Base-by-base conservation (phyloP, 1,140 invertebrate genomes). In the Hylaeus anthracinus region DNA sequence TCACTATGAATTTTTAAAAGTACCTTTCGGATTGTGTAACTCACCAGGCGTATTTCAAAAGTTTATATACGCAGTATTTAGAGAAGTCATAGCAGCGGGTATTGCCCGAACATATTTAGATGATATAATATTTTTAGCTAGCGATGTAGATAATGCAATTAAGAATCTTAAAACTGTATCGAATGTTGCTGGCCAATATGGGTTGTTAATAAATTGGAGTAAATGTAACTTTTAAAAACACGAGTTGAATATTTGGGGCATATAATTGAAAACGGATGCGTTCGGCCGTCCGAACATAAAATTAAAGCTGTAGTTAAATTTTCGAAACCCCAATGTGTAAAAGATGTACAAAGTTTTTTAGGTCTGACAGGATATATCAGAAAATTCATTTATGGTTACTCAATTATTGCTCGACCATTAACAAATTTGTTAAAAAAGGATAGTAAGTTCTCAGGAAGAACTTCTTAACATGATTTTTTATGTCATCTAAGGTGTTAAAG, bases 21-120 rank as follows among this genome's bases (percentile, higher is more conserved):
- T 8, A 8, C 2, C 26, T 26, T 48, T 48, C 45, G 45, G 45
- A 8, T 8, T 48, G 5, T 48, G 75, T 60, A 71, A 81, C 26
- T 70, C 83, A 2, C 67, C 53, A 4, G 45, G 71, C 0, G 72
- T 81, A 14, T 84, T 84, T 56, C 83, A 84, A 48, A 71, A 58
- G 39, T 84, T 45, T 55, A 78, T 84, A 6, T 71, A 74, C 39
- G 61, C 53, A 14, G 51, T 81, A 39, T 84, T 81, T 14, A 61
- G 37, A 53, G 67, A 77, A 0, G 26, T 84, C 2, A 63, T 78
- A 12, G 39, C 15, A 3, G 14, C 72, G 0, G 45, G 53, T 2
- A 55, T 71, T 12, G 65, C 81, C 0, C 6, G 58, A 1, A 55
- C 73, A 1, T 85, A 78, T 69, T 43, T 85, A 53, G 83, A 85